phyloP scores from a whole-genome alignment of 2,797 vertebrate species.

The Sitta carolinensis region DNA sequence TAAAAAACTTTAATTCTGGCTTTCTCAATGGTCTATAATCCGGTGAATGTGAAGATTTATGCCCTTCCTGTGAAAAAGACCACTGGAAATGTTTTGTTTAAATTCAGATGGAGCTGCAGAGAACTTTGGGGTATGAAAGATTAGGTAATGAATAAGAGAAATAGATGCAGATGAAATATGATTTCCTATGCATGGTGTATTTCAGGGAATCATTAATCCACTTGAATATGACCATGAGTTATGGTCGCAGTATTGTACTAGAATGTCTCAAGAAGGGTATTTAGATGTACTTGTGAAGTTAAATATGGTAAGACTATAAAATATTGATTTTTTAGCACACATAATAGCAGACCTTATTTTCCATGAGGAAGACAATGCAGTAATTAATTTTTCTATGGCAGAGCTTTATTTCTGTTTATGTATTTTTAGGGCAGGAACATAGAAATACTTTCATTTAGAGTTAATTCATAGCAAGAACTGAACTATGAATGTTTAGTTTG shows the following conservation, averaged over 20 bases:
- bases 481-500: slow-evolving; percentile 44
- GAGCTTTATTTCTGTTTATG: slow-evolving; percentile 54
- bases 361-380: slow-evolving; percentile 57
- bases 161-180: slow-evolving; percentile 69
- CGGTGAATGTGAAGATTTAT: slow-evolving; percentile 37
- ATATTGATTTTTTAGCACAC: slow-evolving; percentile 74
- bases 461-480: slow-evolving; percentile 18
- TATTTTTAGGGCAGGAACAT: slow-evolving; percentile 3
- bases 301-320: slow-evolving; percentile 69
- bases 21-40: not conserved
- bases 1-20: not conserved
- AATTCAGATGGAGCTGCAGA: slow-evolving; percentile 50
- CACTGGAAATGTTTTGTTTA: slow-evolving; percentile 60
- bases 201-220: slow-evolving; percentile 74
- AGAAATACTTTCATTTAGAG: slow-evolving; percentile 51
- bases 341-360: slow-evolving; percentile 70
- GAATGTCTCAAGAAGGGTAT: slow-evolving; percentile 66
- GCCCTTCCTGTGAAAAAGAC: not conserved
- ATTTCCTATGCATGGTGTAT: slow-evolving; percentile 56
- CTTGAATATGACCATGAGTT: slow-evolving; percentile 66
- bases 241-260: slow-evolving; percentile 61
- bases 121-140: slow-evolving; percentile 54
- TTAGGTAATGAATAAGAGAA: slow-evolving; percentile 72
- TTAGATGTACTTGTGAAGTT: slow-evolving; percentile 70
- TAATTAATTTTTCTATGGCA: slow-evolving; percentile 66